Evolutionary conservation across 2,888 invertebrate genomes (phyloP), one percentile per base, ranked within the genome.

Genomic region (Chaitophorus viminalis): DNA sequence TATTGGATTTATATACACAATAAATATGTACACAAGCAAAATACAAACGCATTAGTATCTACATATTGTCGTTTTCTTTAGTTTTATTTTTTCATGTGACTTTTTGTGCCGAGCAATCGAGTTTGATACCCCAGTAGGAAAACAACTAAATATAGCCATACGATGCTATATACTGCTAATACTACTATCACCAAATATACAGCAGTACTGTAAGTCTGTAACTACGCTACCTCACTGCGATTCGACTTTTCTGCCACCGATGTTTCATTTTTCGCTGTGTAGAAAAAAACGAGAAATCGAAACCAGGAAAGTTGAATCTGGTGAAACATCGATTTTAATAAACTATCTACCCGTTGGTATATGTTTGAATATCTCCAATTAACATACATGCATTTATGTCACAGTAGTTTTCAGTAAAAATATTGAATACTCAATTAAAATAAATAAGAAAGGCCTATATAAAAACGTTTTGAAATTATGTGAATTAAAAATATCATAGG

Each of bases 301-400:
- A 86, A 86, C 72, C 39, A 21, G 75, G 31, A 83, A 39, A n/a
- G 36, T 84, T 31, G 83, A 84, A 84, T 76, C 9, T 39, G 60
- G 46, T 39, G 25, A 75, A 25, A 33, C 82, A 25, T 1, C 9
- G 14, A n/a, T 84, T 72, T 60, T 54, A 21, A 79, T 79, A 60
- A 72, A 60, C 79, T 60, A 72, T 86, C 39, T 60, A 72, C 54
- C 78, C 25, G 29, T 39, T 29, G 60, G 60, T 60, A 39, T 60
- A 2, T n/a, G 72, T 60, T 83, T 60, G 39, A 60, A 39, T 9
- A 8, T 54, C 60, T 25, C 46, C 29, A n/a, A n/a, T n/a, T n/a
- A n/a, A n/a, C n/a, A n/a, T n/a, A n/a, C n/a, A n/a, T n/a, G n/a
- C n/a, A n/a, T n/a, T n/a, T n/a, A n/a, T n/a, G 39, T 39, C 39